Evolutionary conservation across 2,888 invertebrate genomes (phyloP), one percentile per base, ranked within the genome.

Genomic region (Scaptomyza parva): DNA sequence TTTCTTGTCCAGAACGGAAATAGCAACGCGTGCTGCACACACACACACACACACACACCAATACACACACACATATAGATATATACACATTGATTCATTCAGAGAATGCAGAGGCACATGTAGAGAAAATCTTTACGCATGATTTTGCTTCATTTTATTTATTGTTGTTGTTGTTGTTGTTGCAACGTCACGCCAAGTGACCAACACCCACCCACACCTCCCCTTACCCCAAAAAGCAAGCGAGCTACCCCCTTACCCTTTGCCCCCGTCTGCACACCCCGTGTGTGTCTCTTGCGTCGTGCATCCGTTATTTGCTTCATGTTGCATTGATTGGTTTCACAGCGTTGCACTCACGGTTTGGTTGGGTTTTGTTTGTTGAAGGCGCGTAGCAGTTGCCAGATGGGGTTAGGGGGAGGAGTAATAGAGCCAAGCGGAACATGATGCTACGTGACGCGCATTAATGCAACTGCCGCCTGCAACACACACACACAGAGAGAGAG

Each of bases 391-490:
- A 2, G 14, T 7, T 54, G 43, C 48, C 26, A n/a, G 30, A n/a
- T 17, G 43, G 28, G 30, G 53, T 52, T 26, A 44, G 54, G 33
- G 41, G 1, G 37, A 7, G 43, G 22, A 14, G 24, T 14, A 14
- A 22, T 39, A 45, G 62, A 33, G 37, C 17, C 55, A 30, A 50
- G 55, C 41, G 74, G 55, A 53, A 70, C 67, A 57, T 41, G 59
- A 43, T 76, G 60, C 67, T 74, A 87, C 81, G 86, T 87, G 81
- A 67, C 45, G 79, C 39, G 86, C 76, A 85, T 85, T 78, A 78
- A 85, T 87, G 59, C 70, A 59, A 51, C 37, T 41, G 20, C 55
- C 12, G n/a, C n/a, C n/a, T n/a, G n/a, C n/a, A n/a, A n/a, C n/a
- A n/a, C n/a, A 9, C 33, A 35, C 17, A 20, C 28, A 35, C 11